phyloP scores from a whole-genome alignment of 2,113 vertebrate species.

The Apistogramma diplotaenia region DNA sequence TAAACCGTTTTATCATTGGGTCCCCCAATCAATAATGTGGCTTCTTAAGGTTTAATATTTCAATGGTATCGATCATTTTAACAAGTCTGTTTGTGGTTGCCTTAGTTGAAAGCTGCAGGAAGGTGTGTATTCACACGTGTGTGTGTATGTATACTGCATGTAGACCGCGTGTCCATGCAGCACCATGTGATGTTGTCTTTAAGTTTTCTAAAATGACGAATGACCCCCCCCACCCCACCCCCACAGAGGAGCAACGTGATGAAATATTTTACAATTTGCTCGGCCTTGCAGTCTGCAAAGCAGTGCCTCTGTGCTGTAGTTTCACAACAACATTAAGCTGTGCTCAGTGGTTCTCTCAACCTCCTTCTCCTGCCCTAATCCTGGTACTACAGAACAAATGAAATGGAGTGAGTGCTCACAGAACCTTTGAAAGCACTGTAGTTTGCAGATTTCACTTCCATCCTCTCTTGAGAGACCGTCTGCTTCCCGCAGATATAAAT shows the following conservation, averaged over 20 bases:
- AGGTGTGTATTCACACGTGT: constrained; percentile 20
- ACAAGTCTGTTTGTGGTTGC: constrained; percentile 87
- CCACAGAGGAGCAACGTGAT: neutral
- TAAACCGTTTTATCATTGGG: constrained; percentile 97
- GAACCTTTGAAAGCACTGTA: constrained; percentile 55
- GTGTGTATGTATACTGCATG: neutral
- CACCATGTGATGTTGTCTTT: neutral
- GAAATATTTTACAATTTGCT: constrained; percentile 2
- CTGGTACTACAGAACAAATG: constrained; percentile 50
- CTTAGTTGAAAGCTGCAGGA: constrained; percentile 77
- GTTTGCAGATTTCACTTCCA: constrained; percentile 75
- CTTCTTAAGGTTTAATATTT: constrained; percentile 97
- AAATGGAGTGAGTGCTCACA: constrained; percentile 54
- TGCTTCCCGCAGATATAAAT: constrained; percentile 76
- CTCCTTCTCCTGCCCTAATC: constrained; percentile 27
- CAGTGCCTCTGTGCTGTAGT: constrained; percentile 9
- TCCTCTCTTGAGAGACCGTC: constrained; percentile 60
- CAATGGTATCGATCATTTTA: constrained; percentile 94
- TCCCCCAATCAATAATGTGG: constrained; percentile 91
- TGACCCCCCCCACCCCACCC: neutral
- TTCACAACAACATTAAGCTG: constrained; percentile 27
- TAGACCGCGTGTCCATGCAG: neutral
- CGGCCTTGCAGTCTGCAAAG: neutral
- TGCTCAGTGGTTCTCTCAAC: constrained; percentile 35
- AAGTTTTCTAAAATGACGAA: neutral